Evolutionary conservation across 2,888 invertebrate species (phyloP), one percentile per base, ranked within the genome.

Genomic region (Dryobotodes eremita): DNA sequence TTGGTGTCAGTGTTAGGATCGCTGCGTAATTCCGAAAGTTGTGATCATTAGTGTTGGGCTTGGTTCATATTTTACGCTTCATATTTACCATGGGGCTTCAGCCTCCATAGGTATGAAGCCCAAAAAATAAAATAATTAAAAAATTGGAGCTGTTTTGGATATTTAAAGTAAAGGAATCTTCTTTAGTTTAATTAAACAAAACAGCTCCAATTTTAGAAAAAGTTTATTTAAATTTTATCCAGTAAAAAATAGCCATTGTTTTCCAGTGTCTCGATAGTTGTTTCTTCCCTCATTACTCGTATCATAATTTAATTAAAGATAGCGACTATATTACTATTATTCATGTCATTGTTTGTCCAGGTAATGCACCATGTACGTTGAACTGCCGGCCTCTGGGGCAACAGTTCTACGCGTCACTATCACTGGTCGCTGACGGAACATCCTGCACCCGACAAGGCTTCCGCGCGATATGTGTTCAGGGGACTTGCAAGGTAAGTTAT

Each of bases 381-480:
- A 98, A 98, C 95, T 99, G 99, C 92, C 97, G 98, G 80, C 98
- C 99, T 0, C 92, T 98, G 77, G 98, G 98, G 1, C 98, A 98
- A 95, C 98, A 98, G 82, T 99, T 98, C 96, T 99, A 98, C 94
- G 98, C 98, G 17, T 98, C 98, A 1, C 95, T 99, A 80, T 98
- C 98, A 89, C 97, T 98, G 84, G 98, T 98, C 65, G 97, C 98
- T 74, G 98, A 99, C 92, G 99, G 99, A 17, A 98, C 98, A 57
- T 97, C 98, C 0, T 99, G 99, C 92, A 97, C 97, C 53, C 97
- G 95, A 79, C 97, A 97, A 55, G 97, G 97, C 11, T 97, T 96
- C 62, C 97, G 97, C 76, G 98, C 98, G 82, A 97, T 98, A 83
- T 99, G 99, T 92, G 98, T 99, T 78, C 98, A 98, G 87, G 99